Conservation (phyloP, 2,797 vertebrate genomes). For the Psittacula echo region DNA sequence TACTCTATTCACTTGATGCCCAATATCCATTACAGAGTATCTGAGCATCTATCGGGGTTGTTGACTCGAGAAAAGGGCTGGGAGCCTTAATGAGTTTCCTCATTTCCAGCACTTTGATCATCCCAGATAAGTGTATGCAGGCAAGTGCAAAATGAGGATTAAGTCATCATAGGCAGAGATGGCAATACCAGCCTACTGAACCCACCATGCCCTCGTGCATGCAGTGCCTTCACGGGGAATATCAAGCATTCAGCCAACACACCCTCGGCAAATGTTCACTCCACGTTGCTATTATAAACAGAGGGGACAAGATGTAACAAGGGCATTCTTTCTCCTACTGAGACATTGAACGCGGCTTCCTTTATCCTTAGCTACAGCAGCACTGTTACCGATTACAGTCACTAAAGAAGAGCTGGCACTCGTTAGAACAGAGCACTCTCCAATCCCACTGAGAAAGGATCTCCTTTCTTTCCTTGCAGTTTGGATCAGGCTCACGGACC, state of each 20-base stretch:
- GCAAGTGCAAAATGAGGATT: background rate
- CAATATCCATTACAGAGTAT: background rate
- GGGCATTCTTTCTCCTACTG: background rate
- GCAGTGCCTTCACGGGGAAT: background rate
- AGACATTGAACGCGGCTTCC: background rate
- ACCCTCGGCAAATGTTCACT: rapidly evolving
- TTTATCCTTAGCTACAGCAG: background rate
- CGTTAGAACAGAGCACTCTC: background rate
- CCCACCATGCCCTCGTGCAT: rapidly evolving
- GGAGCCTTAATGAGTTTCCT: background rate
- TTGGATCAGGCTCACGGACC: background rate
- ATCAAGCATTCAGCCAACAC: background rate
- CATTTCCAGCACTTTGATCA: background rate
- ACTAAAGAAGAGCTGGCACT: constrained; percentile 21
- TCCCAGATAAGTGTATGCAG: background rate
- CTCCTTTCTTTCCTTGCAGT: background rate
- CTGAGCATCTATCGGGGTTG: background rate
- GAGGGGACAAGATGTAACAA: background rate
- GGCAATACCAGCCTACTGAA: background rate
- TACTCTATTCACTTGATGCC: background rate
- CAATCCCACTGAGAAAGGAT: background rate
- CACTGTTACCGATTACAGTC: background rate
- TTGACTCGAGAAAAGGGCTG: background rate
- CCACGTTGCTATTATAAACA: background rate
- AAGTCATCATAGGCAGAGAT: background rate